phyloP scores from a whole-genome alignment of 2,113 vertebrate species.

The Carollia perspicillata region DNA sequence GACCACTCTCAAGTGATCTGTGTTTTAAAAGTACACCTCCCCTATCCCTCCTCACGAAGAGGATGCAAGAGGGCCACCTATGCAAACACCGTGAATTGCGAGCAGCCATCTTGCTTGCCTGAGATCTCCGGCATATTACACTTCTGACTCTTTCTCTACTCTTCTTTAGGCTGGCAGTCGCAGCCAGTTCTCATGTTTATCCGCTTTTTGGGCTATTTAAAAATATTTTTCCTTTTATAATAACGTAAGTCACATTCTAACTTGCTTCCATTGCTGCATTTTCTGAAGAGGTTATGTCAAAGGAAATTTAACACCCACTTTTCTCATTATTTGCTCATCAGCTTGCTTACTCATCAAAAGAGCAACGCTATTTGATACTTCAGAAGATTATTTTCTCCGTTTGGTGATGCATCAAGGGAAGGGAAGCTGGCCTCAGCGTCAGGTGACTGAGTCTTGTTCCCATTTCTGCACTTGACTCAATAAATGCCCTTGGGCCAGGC shows the following conservation, averaged over 20 bases:
- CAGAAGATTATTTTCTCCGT: constrained; percentile 24
- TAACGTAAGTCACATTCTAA: constrained; percentile 27
- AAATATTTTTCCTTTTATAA: constrained; percentile 44
- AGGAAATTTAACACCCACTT: constrained; percentile 56
- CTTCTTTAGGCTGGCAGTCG: not conserved
- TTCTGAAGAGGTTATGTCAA: constrained; percentile 40
- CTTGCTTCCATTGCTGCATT: not conserved
- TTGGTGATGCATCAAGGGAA: constrained; percentile 21
- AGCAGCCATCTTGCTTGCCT: not conserved
- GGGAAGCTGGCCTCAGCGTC: not conserved
- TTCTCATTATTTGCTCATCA: constrained; percentile 37
- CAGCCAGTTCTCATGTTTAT: not conserved
- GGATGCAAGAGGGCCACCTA: not conserved
- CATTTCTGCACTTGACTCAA: constrained; percentile 30
- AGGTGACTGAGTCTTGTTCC: constrained; percentile 54
- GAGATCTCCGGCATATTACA: not conserved
- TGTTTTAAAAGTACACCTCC: not conserved
- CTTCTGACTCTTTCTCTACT: not conserved
- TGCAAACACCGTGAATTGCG: not conserved
- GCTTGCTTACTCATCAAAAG: constrained; percentile 66
- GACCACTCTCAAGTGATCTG: not conserved
- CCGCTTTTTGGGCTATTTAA: not conserved
- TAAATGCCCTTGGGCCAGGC: constrained; percentile 66
- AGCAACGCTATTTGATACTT: constrained; percentile 48
- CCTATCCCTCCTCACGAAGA: not conserved